Base-by-base conservation (phyloP, 1,140 invertebrate genomes). In the Mactra quadrangularis region DNA sequence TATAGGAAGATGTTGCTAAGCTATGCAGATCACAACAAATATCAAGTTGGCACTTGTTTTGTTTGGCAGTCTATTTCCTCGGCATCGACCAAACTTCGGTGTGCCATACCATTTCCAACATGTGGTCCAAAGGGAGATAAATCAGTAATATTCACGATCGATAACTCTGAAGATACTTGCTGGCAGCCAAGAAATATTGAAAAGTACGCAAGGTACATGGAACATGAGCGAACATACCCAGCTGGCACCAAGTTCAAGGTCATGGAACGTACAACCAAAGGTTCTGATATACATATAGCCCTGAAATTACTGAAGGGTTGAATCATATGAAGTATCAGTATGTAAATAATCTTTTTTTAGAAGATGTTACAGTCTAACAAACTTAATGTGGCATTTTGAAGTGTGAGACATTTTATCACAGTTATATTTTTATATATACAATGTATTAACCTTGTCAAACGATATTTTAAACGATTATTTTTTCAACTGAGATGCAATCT, bases 131-230 rank as follows among this genome's bases (percentile, higher is more conserved):
- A 13, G 4, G 77, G 77, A 3, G 52, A 70, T 1, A 45, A 57
- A 11, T 53, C 33, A 25, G 50, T 70, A 35, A 17, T 70, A 1
- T 79, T 79, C 35, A 59, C 33, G 0, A 79, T 79, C 11, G 64
- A 68, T 25, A 79, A 79, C 35, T 70, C 47, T 27, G 38, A 50
- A 47, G 19, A 25, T 9, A 33, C n/a, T 33, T 15, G 15, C 0
- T 70, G 64, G 50, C 64, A 79, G 22, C 77, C 62, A 17, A 53
- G 64, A 79, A 70, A 79, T 70, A 79, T 79, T 27, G 77, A 79
- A 45, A 60, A 79, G 0, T 79, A 57, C 27, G 77, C 77, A n/a
- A n/a, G n/a, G n/a, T 71, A 71, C 53, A 71, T 71, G 60, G 75
- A 78, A 33, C 53, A 27, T 0, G 75, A 78, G 45, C 45, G 75